These are phyloP conservation scores for Coenonympha glycerion DNA, from an alignment of 2,888 invertebrate genomes.

Conservation along the genomic window DNA sequence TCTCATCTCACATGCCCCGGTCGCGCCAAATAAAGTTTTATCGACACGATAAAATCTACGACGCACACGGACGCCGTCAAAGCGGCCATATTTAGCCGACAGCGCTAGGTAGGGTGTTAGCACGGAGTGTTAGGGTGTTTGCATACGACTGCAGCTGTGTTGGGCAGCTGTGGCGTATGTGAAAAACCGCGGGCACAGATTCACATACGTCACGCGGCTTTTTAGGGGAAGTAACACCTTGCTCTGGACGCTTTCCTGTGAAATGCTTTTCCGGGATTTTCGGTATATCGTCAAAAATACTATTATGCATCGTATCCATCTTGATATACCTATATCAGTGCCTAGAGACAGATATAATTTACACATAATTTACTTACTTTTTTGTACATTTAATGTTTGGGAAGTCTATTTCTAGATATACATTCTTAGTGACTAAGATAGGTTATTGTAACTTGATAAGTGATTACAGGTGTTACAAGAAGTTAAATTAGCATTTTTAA, in stretches of 20 bases:
- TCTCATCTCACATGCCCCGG: not conserved
- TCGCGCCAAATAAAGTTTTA: not conserved
- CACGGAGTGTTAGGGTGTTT: slow-evolving; percentile 69
- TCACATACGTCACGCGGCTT: slow-evolving; percentile 57
- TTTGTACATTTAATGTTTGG: too few relatives aligned
- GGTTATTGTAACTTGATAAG: too few relatives aligned
- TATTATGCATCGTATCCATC: not conserved
- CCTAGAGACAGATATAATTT: too few relatives aligned
- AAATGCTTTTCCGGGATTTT: slow-evolving; percentile 12
- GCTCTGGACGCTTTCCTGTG: slow-evolving; percentile 18
- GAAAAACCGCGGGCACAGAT: slow-evolving; percentile 58
- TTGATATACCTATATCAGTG: too few relatives aligned
- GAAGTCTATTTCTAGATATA: too few relatives aligned
- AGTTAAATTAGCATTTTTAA: too few relatives aligned
- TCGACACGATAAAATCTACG: slow-evolving; percentile 32
- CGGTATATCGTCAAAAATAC: not conserved
- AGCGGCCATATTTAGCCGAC: slow-evolving; percentile 33
- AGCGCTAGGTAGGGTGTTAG: not conserved
- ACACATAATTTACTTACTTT: too few relatives aligned
- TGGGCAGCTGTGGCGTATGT: slow-evolving; percentile 62
- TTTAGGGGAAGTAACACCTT: slow-evolving; percentile 57
- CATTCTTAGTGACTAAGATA: too few relatives aligned
- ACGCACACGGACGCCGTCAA: slow-evolving; percentile 29
- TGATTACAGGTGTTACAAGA: too few relatives aligned
- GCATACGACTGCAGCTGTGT: slow-evolving; percentile 49